A percentile compares a stretch with the other conserved stretches of the same genome.
Conservation (phyloP, 2,888 invertebrate genomes). For the Amphiduros pacificus region DNA sequence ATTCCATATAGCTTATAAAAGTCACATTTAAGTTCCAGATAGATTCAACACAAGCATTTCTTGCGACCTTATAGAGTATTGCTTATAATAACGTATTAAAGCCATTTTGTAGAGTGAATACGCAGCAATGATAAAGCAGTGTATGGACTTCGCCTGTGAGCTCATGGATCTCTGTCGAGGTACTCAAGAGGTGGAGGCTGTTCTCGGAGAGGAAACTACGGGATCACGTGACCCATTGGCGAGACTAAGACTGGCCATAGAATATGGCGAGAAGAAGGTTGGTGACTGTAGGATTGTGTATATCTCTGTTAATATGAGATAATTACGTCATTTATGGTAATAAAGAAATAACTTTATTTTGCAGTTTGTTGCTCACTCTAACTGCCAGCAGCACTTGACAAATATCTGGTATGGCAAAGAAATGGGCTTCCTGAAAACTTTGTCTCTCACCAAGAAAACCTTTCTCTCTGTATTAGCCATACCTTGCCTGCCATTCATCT, state of each 20-base stretch:
- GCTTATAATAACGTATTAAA: no score
- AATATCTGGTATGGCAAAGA: constrained; percentile 66
- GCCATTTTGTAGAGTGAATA: constrained; percentile 64
- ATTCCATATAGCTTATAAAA: no score
- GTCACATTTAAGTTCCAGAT: no score
- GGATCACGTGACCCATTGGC: constrained; percentile 66
- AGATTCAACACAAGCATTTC: no score
- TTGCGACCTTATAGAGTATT: no score
- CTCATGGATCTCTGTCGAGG: constrained; percentile 68
- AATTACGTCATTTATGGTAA: no score
- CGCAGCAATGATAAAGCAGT: constrained; percentile 63
- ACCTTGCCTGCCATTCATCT: constrained; percentile 26
- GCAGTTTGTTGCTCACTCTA: constrained; percentile 31
- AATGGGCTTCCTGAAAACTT: constrained; percentile 63
- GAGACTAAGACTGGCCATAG: constrained; percentile 70
- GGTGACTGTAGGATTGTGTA: no score
- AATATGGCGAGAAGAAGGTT: constrained; percentile 70
- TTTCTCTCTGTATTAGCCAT: constrained; percentile 1
- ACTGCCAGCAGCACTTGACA: constrained; percentile 30
- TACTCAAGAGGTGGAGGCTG: constrained; percentile 70
- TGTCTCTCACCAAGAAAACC: constrained; percentile 23
- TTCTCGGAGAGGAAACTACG: constrained; percentile 63
- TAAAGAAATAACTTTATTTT: not conserved
- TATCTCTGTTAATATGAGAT: no score
- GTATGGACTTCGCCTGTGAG: constrained; percentile 61